These are phyloP conservation scores for Petrophora chlorosata DNA, from an alignment of 2,888 invertebrate genomes.

Conservation along the genomic window DNA sequence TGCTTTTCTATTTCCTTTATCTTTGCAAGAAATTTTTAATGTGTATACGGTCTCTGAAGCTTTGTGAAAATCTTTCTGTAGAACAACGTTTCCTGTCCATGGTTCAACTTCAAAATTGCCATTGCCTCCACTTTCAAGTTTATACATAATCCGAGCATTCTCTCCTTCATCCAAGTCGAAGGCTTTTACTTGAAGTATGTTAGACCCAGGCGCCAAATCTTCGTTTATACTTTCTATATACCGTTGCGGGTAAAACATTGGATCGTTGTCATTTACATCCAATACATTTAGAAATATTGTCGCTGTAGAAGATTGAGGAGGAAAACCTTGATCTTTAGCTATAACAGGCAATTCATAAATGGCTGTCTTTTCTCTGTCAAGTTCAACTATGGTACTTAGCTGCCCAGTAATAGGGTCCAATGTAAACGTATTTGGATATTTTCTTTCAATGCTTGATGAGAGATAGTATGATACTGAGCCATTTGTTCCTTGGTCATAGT, in stretches of 20 bases:
- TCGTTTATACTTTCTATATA: conserved; percentile 92
- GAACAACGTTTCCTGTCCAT: conserved; percentile 88
- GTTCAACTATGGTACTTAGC: conserved; percentile 88
- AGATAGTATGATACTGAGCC: conserved; percentile 94
- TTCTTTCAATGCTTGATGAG: conserved; percentile 89
- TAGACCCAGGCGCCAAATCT: conserved; percentile 85
- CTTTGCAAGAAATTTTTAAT: conserved; percentile 90
- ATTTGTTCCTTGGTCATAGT: conserved; percentile 97
- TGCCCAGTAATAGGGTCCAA: conserved; percentile 94
- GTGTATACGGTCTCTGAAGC: conserved; percentile 88
- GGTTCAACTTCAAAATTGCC: conserved; percentile 92
- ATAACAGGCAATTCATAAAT: conserved; percentile 92
- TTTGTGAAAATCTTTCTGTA: conserved; percentile 86
- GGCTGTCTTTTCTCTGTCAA: conserved; percentile 92
- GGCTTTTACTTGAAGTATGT: conserved; percentile 90
- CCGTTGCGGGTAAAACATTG: conserved; percentile 94
- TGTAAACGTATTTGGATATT: conserved; percentile 92
- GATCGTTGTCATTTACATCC: conserved; percentile 96
- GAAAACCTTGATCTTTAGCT: conserved; percentile 95
- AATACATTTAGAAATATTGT: conserved; percentile 91
- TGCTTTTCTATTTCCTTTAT: conserved; percentile 90
- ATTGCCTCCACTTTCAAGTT: conserved; percentile 90
- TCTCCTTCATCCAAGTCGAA: conserved; percentile 94
- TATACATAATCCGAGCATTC: conserved; percentile 92
- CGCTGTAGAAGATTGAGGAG: conserved; percentile 95